Evolutionary conservation across 1,140 invertebrate genomes (phyloP), one percentile per base, ranked within the genome.

Genomic region (Caenorhabditis tropicalis): DNA sequence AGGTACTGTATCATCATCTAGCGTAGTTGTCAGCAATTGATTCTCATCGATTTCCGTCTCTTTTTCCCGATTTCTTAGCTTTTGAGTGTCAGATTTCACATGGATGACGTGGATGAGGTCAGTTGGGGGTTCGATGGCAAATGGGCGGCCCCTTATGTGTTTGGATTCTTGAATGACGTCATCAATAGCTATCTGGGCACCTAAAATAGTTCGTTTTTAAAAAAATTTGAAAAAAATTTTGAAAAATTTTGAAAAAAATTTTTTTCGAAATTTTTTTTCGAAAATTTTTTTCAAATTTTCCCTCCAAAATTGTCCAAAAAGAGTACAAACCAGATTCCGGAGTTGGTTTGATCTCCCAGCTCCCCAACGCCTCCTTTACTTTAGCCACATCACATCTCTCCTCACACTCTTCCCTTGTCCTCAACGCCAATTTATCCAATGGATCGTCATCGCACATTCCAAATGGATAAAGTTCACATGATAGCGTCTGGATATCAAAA

Each of bases 141-240:
- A 74, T 15, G 65, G 65, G 21, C 65, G 65, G 36, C 33, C 65
- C 12, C 65, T 43, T n/a, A 74, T 39, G n/a, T 74, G 65, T 74
- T 74, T 74, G 19, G 65, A 74, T 21, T 74, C 65, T 21, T 74
- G 65, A n/a, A 74, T 24, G 65, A 74, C 65, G 36, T 74, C 65
- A 46, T 74, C 65, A 24, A 74, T 74, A n/a, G 65, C 65, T 0
- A 74, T 74, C 43, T 74, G 65, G n/a, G 36, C 19, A 2, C 0
- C 65, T 39, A 36, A 15, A 74, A 74, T 43, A n/a, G n/a, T n/a
- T n/a, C n/a, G n/a, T n/a, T n/a, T n/a, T n/a, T n/a, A n/a, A n/a
- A n/a, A n/a, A 1, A 51, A 29, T 58, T 58, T 0, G 53, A 29
- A 29, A 29, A 58, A 58, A 58, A 10, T 29, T 58, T 58, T n/a